Percentiles rank a stretch among this genome's conserved stretches.
These are phyloP conservation scores for Sminthopsis crassicaudata DNA, from an alignment of 2,113 vertebrate species.

Conservation along the genomic window DNA sequence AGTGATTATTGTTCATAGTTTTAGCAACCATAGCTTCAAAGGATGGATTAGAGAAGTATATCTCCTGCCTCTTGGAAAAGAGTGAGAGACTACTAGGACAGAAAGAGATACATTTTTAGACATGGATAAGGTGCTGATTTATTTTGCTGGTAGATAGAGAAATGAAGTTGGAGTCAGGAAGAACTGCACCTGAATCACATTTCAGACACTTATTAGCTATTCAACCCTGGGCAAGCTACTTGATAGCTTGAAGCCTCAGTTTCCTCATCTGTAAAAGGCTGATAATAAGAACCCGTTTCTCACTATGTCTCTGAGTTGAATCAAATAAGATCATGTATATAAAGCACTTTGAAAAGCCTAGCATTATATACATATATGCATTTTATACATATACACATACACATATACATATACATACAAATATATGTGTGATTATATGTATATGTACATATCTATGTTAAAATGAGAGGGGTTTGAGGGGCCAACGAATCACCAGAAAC, in stretches of 20 bases:
- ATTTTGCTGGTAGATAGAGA: not conserved
- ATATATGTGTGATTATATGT: no score
- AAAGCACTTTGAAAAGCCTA: not conserved
- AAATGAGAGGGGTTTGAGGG: no score
- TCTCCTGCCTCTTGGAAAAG: not conserved
- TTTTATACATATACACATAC: no score
- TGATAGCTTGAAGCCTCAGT: not conserved
- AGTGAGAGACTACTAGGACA: no score
- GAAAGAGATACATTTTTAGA: no score
- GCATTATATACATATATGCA: not conserved
- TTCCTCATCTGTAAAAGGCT: not conserved
- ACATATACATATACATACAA: no score
- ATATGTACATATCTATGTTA: no score
- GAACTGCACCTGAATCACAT: not conserved
- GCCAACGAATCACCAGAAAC: no score
- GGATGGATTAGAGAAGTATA: not conserved
- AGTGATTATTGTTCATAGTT: not conserved
- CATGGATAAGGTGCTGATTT: not conserved
- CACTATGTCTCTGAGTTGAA: not conserved
- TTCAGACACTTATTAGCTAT: not conserved
- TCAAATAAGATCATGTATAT: not conserved
- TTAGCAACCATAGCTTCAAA: not conserved
- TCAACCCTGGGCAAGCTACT: not conserved
- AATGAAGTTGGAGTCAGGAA: not conserved
- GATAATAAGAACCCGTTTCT: not conserved